Percentiles rank a stretch among this genome's conserved stretches.
phyloP scores from a whole-genome alignment of 2,113 vertebrate genomes.

The Ursus arctos region DNA sequence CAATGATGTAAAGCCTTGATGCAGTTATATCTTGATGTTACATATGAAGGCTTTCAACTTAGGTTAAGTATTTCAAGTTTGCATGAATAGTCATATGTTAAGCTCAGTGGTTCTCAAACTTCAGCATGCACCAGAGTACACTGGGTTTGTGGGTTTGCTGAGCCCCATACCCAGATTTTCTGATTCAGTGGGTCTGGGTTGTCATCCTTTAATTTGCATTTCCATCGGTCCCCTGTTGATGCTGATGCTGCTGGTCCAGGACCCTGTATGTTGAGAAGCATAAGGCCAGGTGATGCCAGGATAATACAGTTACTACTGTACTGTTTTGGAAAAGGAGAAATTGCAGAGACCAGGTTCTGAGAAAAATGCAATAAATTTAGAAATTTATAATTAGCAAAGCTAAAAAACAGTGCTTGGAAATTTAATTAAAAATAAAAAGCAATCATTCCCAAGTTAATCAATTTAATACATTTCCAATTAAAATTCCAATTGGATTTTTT shows the following conservation, averaged over 20 bases:
- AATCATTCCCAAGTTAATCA: conserved; percentile 83
- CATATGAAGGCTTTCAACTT: background rate
- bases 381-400: conserved; percentile 82
- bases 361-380: conserved; percentile 79
- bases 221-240: background rate
- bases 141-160: background rate
- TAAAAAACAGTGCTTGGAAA: conserved; percentile 60
- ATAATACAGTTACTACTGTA: conserved; percentile 8
- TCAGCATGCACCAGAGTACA: background rate
- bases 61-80: background rate
- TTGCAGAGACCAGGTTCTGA: conserved; percentile 57
- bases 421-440: conserved; percentile 84
- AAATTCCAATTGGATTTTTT: conserved; percentile 83
- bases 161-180: background rate
- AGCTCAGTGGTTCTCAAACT: background rate
- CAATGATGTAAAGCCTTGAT: background rate
- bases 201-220: background rate
- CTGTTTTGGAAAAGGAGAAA: conserved; percentile 63
- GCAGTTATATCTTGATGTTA: background rate
- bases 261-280: background rate
- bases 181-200: background rate
- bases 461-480: conserved; percentile 83
- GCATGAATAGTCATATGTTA: background rate
- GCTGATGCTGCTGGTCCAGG: background rate
- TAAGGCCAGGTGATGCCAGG: background rate